Evolutionary conservation across 2,113 vertebrate species (phyloP), one percentile per base, ranked within the genome.

Genomic region (Myrmecobius fasciatus): DNA sequence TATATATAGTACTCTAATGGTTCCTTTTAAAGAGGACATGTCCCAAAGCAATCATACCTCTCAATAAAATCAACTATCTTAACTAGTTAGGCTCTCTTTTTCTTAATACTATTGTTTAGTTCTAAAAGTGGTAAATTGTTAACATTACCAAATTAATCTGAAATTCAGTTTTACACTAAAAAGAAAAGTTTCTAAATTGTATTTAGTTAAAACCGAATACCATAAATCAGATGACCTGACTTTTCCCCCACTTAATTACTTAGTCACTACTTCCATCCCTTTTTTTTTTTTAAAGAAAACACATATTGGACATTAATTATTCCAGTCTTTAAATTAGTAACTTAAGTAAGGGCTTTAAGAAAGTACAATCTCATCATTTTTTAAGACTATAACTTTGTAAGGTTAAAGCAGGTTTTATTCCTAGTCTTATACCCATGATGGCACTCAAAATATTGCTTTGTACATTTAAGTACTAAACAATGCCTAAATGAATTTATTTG

Each of bases 101-200:
- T 52, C 48, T 52, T 95, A 91, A 75, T 17, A 20, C 3, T 92
- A 89, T 3, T 56, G 2, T 67, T 96, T 95, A 75, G 93, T 43
- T 91, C 46, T 94, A 93, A 96, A 95, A 92, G 67, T 25, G 14
- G 31, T 22, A 94, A 93, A 91, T 89, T 75, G 89, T 52, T 92
- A 89, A 10, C 90, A 90, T 52, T 67, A 89, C 8, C 12, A 93
- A 94, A 31, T 92, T 56, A 95, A 10, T 75, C 28, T 75, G 89
- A 94, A 95, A 89, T 20, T 95, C 46, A 92, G 17, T 96, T 95
- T 83, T 47, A 96, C 11, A 96, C 54, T 91, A 92, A 53, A 92
- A 95, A 52, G 14, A 25, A 43, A 96, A 95, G 49, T n/a, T 48
- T 93, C 53, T 93, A 1, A 24, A 43, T 60, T 28, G 94, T 90